phyloP scores from a whole-genome alignment of 2,797 vertebrate genomes.

The Limnodromus scolopaceus region DNA sequence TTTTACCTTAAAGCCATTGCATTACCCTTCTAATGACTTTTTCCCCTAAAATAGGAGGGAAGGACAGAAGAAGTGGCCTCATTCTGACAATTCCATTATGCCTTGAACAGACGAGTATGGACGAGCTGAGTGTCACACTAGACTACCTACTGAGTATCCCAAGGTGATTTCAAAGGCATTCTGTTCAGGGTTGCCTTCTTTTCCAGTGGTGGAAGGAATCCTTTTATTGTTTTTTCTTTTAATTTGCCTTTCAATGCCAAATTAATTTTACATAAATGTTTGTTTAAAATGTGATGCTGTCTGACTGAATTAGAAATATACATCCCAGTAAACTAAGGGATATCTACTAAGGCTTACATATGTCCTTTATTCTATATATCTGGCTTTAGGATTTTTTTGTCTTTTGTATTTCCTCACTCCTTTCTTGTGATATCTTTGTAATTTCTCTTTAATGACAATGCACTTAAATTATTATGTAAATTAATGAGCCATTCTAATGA shows the following conservation, averaged over 20 bases:
- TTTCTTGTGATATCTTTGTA: neutral
- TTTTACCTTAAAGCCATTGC: neutral
- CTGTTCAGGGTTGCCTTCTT: neutral
- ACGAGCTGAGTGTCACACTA: slow-evolving; percentile 94
- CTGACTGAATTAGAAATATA: neutral
- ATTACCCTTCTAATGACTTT: slow-evolving; percentile 24
- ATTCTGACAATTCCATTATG: slow-evolving; percentile 98
- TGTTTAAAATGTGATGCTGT: neutral
- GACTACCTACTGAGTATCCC: slow-evolving; percentile 98
- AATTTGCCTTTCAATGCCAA: neutral
- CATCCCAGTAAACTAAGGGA: neutral
- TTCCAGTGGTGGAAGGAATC: neutral
- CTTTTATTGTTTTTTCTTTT: neutral
- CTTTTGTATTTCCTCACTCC: neutral
- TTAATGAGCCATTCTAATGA: neutral
- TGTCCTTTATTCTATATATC: neutral
- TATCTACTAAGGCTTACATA: neutral
- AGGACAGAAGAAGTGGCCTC: slow-evolving; percentile 96
- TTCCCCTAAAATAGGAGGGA: slow-evolving; percentile 85
- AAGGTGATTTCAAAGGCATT: slow-evolving; percentile 84
- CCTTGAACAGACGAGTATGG: slow-evolving; percentile 97
- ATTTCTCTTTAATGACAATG: neutral
- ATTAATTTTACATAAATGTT: neutral
- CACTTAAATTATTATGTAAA: neutral
- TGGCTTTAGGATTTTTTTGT: neutral